Evolutionary conservation across 2,113 vertebrate genomes (phyloP).

Genomic region (Aviceda subcristata): DNA sequence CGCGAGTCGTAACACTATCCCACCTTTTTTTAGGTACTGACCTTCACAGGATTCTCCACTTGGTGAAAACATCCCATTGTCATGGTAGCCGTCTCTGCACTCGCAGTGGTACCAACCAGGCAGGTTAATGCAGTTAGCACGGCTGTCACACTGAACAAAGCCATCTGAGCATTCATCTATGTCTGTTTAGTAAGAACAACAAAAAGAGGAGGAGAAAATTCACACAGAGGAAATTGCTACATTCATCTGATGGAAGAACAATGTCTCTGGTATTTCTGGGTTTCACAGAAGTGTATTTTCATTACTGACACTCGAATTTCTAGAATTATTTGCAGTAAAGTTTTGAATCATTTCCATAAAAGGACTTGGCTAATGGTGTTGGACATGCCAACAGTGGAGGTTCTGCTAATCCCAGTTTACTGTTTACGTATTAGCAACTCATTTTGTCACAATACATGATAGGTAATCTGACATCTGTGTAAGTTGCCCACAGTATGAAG

Average conservation of each 20-base stretch:
- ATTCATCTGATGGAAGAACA: not conserved
- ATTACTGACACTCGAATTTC: not conserved
- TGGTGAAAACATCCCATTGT: constrained; percentile 94
- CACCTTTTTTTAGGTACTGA: constrained; percentile 65
- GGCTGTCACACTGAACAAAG: constrained; percentile 94
- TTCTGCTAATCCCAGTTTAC: not conserved
- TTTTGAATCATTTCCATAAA: not conserved
- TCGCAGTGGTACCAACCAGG: constrained; percentile 99
- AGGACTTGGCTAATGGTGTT: not conserved
- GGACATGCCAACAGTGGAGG: not conserved
- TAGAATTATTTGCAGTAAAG: not conserved
- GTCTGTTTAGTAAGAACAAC: constrained; percentile 75
- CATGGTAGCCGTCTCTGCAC: constrained; percentile 96
- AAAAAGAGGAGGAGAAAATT: constrained; percentile 2
- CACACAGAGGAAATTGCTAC: not conserved
- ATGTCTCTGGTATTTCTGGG: not conserved
- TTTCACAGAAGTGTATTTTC: not conserved
- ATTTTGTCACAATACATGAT: not conserved
- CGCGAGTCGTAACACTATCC: not conserved
- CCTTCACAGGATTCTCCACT: constrained; percentile 96
- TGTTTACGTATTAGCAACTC: not conserved
- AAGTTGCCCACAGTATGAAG: not conserved
- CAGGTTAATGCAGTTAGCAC: constrained; percentile 94
- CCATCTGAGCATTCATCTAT: constrained; percentile 95
- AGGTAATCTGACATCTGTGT: not conserved